Conservation (phyloP, 2,797 vertebrate genomes). For the Otolemur crassicaudatus region DNA sequence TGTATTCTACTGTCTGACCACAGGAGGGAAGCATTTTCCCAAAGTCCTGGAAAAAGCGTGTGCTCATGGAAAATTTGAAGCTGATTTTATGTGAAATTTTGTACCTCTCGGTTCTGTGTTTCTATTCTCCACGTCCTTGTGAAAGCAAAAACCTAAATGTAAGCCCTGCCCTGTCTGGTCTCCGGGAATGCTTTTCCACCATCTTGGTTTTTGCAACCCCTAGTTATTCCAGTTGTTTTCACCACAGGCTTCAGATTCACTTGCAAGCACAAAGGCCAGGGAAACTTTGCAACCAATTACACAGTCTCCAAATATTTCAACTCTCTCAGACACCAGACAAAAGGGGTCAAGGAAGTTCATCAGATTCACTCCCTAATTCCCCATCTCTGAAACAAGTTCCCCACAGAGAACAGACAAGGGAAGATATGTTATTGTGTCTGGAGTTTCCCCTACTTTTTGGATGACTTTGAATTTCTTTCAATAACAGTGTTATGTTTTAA, state of each 20-base stretch:
- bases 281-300: background rate
- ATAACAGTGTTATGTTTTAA: slow-evolving; percentile 47
- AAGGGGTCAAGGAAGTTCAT: slow-evolving; percentile 52
- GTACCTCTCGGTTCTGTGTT: background rate
- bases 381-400: background rate
- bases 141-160: background rate
- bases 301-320: slow-evolving; percentile 22
- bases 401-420: background rate
- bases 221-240: background rate
- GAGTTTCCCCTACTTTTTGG: background rate
- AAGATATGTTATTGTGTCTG: slow-evolving; percentile 23
- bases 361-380: slow-evolving; percentile 14
- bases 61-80: background rate
- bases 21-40: slow-evolving; percentile 68
- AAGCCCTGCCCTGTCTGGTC: background rate
- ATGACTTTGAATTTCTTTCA: background rate
- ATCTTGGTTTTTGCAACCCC: background rate
- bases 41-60: background rate
- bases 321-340: slow-evolving; percentile 7
- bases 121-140: background rate
- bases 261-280: slow-evolving; percentile 60
- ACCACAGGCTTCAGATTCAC: background rate
- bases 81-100: background rate
- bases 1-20: slow-evolving; percentile 70
- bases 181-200: background rate